Base-by-base conservation (phyloP, 2,113 vertebrate genomes). In the Polypterus bichir region DNA sequence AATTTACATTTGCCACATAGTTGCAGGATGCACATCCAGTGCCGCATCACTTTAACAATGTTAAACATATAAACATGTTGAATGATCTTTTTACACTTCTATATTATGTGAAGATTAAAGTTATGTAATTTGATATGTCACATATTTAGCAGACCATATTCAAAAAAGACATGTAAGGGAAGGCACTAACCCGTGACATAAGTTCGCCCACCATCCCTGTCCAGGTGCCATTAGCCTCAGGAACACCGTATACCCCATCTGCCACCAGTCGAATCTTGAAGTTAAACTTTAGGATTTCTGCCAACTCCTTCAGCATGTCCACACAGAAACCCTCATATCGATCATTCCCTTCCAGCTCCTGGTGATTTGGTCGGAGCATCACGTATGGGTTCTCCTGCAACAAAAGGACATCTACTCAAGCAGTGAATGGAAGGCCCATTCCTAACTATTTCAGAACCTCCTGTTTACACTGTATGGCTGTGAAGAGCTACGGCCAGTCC, bases 321-420 rank as follows among this genome's bases (percentile, higher is more conserved):
- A 99, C 89, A 0, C 96, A 99, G 82, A 99, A 98, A 6, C 96
- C 96, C 72, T 99, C 92, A 0, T 97, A 99, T 56, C 89, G 92
- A 46, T 97, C 91, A 0, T 97, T 99, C 63, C 93, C 96, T 44
- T 95, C 89, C 71, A 97, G 83, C 52, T 92, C 89, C 70, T 94
- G 92, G 78, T 98, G 85, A 79, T 97, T 96, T 64, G 77, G 80
- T 75, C 90, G 92, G 76, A 99, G 87, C 96, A 98, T 99, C 71
- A 99, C 86, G 44, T 99, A 99, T 1, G 96, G 96, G 81, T 97
- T 99, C 83, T 99, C 96, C 96, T 99, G 87, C 70, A 88, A 84
- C 80, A 69, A 84, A 78, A 90, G 27, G 27, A 27, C 27, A 27
- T 27, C 27, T 27, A 27, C 27, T 27, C 27, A 27, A 27, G 27